Evolutionary conservation across 2,888 invertebrate species (phyloP).

Genomic region (Cetonia aurata): DNA sequence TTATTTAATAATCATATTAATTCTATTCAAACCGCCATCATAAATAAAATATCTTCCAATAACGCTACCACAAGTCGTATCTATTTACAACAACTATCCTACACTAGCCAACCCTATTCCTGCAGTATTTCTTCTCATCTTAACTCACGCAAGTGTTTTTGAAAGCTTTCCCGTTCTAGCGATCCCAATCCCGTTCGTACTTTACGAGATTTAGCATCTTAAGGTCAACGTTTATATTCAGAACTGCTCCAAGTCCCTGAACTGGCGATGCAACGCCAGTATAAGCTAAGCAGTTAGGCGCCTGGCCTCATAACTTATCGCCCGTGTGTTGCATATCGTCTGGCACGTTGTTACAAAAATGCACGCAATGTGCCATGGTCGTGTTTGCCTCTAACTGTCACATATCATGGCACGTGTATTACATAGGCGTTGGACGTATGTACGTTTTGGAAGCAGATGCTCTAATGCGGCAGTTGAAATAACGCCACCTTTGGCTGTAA

Average conservation of each 20-base stretch:
- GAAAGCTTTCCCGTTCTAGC: constrained; percentile 41
- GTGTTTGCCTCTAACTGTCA: not conserved
- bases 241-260: constrained; percentile 36
- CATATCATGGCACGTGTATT: not conserved
- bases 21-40: not conserved
- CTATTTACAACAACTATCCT: constrained; percentile 1
- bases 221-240: constrained; percentile 48
- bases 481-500: not conserved
- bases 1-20: too few species aligned
- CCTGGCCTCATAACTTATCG: constrained; percentile 13
- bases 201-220: constrained; percentile 44
- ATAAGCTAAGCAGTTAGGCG: constrained; percentile 40
- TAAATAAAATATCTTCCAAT: constrained; percentile 25
- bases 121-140: constrained; percentile 32
- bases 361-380: constrained; percentile 24
- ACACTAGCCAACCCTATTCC: constrained; percentile 10
- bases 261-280: constrained; percentile 38
- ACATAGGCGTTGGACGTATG: not conserved
- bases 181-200: constrained; percentile 27
- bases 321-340: not conserved
- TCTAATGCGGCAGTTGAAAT: constrained; percentile 8
- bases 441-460: not conserved
- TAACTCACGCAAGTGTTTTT: constrained; percentile 44
- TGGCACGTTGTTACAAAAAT: constrained; percentile 35
- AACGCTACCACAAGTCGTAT: not conserved